Percentiles rank a stretch among this genome's conserved stretches.
phyloP scores from a whole-genome alignment of 2,113 vertebrate species.

The Propithecus coquereli region DNA sequence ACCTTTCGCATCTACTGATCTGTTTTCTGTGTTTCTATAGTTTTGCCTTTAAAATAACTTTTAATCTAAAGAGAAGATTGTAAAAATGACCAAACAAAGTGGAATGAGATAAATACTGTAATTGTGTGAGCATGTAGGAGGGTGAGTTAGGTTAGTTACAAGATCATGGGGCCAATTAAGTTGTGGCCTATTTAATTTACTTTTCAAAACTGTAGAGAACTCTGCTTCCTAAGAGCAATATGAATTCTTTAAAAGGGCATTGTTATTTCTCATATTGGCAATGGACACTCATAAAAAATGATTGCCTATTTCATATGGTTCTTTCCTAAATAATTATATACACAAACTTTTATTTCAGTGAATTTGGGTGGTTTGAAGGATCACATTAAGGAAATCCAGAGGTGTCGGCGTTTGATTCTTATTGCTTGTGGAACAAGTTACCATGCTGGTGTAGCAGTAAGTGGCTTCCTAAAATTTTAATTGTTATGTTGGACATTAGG shows the following conservation, averaged over 20 bases:
- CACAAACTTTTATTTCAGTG: slow-evolving; percentile 81
- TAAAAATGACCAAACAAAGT: not conserved
- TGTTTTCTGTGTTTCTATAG: not conserved
- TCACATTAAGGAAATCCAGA: slow-evolving; percentile 98
- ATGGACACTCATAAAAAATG: not conserved
- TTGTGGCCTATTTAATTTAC: not conserved
- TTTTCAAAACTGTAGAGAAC: not conserved
- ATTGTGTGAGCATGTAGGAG: not conserved
- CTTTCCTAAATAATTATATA: slow-evolving; percentile 47
- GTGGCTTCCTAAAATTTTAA: slow-evolving; percentile 68
- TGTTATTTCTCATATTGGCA: not conserved
- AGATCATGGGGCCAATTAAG: not conserved
- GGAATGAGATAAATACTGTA: not conserved
- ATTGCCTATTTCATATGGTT: slow-evolving; percentile 16
- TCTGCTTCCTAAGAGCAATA: not conserved
- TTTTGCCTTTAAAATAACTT: slow-evolving; percentile 14
- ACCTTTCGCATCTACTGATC: not conserved
- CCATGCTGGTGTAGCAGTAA: slow-evolving; percentile 95
- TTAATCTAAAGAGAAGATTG: slow-evolving; percentile 14
- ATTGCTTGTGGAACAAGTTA: slow-evolving; percentile 98
- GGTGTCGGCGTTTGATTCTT: slow-evolving; percentile 95
- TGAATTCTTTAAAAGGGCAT: not conserved
- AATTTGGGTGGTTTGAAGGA: slow-evolving; percentile 96
- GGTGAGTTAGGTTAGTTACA: not conserved
- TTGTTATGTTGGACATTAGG: not conserved